These are phyloP conservation scores for Microchrysa polita DNA, from an alignment of 2,888 invertebrate species.

Conservation along the genomic window DNA sequence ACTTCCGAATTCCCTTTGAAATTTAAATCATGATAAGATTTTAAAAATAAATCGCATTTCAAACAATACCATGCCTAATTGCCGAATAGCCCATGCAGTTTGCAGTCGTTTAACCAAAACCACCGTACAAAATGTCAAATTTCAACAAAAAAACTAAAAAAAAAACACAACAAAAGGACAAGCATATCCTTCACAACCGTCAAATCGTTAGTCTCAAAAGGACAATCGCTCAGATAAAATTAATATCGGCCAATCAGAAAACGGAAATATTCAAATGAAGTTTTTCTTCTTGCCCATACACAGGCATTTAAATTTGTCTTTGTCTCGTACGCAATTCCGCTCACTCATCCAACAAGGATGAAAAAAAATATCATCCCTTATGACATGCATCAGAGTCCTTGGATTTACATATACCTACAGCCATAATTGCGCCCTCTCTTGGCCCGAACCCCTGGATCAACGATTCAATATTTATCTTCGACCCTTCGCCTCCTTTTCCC, in stretches of 20 bases:
- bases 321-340: conserved; percentile 8
- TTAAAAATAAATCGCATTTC: conserved; percentile 36
- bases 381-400: conserved; percentile 37
- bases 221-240: conserved; percentile 46
- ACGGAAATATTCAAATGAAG: conserved; percentile 50
- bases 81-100: conserved; percentile 6
- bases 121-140: neutral
- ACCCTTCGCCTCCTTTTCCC: neutral
- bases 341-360: neutral
- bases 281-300: conserved; percentile 49
- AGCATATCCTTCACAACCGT: conserved; percentile 21
- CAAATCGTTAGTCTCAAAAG: conserved; percentile 21
- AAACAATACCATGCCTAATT: conserved; percentile 48
- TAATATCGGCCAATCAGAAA: conserved; percentile 51
- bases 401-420: conserved; percentile 21
- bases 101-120: neutral
- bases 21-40: conserved; percentile 13
- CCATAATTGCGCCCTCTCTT: conserved; percentile 14
- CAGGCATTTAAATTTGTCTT: neutral
- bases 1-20: neutral
- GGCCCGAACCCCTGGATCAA: neutral
- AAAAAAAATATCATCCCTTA: conserved; percentile 38
- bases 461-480: conserved; percentile 17
- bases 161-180: conserved; percentile 12
- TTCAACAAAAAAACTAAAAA: no score